Percentiles rank a stretch among this genome's conserved stretches.
phyloP scores from a whole-genome alignment of 2,797 vertebrate species.

The Spinus pinus region DNA sequence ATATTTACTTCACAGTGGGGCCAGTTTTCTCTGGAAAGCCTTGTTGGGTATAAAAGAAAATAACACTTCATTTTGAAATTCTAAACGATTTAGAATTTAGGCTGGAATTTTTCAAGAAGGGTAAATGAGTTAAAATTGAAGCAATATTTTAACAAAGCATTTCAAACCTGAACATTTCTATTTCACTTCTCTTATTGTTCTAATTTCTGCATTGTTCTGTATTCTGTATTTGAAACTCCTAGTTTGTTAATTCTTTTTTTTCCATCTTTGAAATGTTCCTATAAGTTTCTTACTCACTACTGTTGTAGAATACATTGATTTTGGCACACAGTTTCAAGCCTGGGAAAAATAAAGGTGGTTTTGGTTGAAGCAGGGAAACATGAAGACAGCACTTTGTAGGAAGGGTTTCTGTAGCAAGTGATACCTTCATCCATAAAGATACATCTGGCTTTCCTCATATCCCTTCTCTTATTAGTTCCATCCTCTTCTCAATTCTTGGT shows the following conservation, averaged over 20 bases:
- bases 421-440: neutral
- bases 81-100: neutral
- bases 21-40: neutral
- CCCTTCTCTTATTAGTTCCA: neutral
- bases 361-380: neutral
- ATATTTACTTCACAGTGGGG: neutral
- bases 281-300: neutral
- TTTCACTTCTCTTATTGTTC: neutral
- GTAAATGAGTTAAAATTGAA: neutral
- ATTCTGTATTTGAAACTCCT: neutral
- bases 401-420: neutral
- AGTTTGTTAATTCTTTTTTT: neutral
- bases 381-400: neutral
- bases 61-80: neutral
- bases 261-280: neutral
- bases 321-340: neutral
- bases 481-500: neutral
- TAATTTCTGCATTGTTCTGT: neutral
- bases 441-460: neutral
- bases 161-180: neutral
- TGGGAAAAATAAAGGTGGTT: neutral
- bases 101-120: neutral
- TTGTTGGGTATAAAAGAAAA: fast-evolving
- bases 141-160: neutral
- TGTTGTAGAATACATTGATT: neutral